Conservation (phyloP, 2,797 vertebrate species). For the Columba guinea region DNA sequence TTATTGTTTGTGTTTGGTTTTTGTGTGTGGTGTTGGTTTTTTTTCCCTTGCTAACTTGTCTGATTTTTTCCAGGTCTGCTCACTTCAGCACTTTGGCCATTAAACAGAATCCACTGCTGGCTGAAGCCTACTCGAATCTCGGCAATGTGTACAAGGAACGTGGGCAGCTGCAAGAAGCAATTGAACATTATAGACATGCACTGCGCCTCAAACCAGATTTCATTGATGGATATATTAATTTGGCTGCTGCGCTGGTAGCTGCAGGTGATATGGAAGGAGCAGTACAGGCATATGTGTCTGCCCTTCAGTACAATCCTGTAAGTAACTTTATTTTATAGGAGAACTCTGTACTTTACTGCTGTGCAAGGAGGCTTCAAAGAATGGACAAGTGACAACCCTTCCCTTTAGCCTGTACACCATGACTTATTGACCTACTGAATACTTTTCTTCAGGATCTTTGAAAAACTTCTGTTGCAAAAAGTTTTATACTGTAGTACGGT, state of each 20-base stretch:
- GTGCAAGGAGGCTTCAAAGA: neutral
- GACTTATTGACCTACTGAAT: neutral
- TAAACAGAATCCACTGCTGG: conserved; percentile 98
- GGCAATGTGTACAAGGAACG: conserved; percentile 99
- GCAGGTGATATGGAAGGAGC: conserved; percentile 99
- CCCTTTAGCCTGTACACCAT: neutral
- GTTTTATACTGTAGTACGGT: neutral
- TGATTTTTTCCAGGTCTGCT: conserved; percentile 86
- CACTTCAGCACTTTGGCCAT: conserved; percentile 99
- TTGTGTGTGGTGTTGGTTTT: too few relatives aligned
- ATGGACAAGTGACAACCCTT: neutral
- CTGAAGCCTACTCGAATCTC: conserved; percentile 97
- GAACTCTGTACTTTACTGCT: neutral
- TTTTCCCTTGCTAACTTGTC: neutral
- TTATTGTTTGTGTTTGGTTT: too few relatives aligned
- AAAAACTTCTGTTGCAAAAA: neutral
- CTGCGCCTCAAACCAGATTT: conserved; percentile 98
- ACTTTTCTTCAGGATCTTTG: neutral
- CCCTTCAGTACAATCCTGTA: conserved; percentile 99
- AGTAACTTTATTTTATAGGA: conserved; percentile 65
- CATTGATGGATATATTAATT: conserved; percentile 98
- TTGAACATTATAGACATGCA: conserved; percentile 97
- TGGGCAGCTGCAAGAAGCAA: conserved; percentile 97
- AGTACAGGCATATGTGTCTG: conserved; percentile 97
- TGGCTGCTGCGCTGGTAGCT: conserved; percentile 96